phyloP scores from a whole-genome alignment of 2,113 vertebrate genomes.

The Burhinus bistriatus region DNA sequence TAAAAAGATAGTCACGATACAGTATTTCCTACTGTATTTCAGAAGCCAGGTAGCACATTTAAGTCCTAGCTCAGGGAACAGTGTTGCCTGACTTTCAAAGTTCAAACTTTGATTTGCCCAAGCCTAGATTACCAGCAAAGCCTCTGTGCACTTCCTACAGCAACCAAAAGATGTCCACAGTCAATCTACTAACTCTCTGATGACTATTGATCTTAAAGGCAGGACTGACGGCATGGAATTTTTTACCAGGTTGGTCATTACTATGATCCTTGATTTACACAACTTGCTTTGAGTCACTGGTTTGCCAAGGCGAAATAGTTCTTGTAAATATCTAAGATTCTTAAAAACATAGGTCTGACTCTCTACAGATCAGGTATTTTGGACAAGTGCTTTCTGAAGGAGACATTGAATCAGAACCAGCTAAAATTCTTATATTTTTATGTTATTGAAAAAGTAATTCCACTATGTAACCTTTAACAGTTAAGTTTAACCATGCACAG shows the following conservation, averaged over 20 bases:
- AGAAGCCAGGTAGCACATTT: neutral
- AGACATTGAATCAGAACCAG: neutral
- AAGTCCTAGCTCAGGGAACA: neutral
- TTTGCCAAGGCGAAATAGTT: neutral
- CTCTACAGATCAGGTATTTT: neutral
- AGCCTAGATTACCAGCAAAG: neutral
- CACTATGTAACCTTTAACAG: neutral
- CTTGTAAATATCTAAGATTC: neutral
- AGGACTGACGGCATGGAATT: neutral
- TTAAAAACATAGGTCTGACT: neutral
- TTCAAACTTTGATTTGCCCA: neutral
- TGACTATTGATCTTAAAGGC: neutral
- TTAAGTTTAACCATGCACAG: conserved; percentile 24
- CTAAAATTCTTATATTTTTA: neutral
- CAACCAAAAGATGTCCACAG: neutral
- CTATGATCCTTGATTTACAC: neutral
- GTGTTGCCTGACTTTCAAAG: neutral
- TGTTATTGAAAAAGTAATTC: conserved; percentile 27
- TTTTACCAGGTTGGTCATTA: neutral
- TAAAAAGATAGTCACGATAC: neutral
- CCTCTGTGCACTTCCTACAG: neutral
- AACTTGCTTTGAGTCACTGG: neutral
- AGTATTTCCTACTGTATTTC: neutral
- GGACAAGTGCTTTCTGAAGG: neutral
- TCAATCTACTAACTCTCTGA: neutral